A percentile compares a stretch with the other conserved stretches of the same genome.
Conservation (phyloP, 2,113 vertebrate species). For the Grantiella picta region DNA sequence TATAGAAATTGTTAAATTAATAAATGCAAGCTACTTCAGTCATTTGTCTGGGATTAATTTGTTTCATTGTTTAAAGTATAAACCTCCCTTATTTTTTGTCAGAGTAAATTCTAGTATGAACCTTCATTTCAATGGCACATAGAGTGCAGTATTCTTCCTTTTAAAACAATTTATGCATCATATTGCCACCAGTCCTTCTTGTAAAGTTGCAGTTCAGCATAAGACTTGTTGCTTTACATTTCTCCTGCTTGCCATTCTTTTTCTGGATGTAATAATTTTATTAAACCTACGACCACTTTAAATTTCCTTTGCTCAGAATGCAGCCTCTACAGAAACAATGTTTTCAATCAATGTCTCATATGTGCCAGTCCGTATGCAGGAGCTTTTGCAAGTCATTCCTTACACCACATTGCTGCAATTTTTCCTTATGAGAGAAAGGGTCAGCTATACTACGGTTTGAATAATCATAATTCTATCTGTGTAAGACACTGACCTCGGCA, state of each 20-base stretch:
- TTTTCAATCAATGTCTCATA: background rate
- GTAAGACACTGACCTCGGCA: background rate
- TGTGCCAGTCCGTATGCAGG: background rate
- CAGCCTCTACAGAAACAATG: background rate
- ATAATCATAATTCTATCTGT: constrained; percentile 31
- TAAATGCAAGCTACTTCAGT: background rate
- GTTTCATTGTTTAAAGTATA: background rate
- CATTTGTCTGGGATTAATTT: constrained; percentile 1
- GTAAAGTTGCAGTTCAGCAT: background rate
- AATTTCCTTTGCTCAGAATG: background rate
- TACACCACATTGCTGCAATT: background rate
- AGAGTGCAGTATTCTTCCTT: background rate
- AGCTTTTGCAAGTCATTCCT: background rate
- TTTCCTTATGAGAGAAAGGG: background rate
- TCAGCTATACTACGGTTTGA: background rate
- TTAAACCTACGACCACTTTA: background rate
- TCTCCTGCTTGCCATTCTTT: background rate
- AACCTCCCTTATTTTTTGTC: background rate
- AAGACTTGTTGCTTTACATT: background rate
- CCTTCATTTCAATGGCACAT: background rate
- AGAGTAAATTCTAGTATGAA: background rate
- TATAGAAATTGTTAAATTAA: background rate
- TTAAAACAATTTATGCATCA: background rate
- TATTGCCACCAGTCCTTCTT: background rate
- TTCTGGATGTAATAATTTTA: background rate